A percentile compares a stretch with the other conserved stretches of the same genome.
phyloP scores from a whole-genome alignment of 2,113 vertebrate species.

The Myotis brandtii region DNA sequence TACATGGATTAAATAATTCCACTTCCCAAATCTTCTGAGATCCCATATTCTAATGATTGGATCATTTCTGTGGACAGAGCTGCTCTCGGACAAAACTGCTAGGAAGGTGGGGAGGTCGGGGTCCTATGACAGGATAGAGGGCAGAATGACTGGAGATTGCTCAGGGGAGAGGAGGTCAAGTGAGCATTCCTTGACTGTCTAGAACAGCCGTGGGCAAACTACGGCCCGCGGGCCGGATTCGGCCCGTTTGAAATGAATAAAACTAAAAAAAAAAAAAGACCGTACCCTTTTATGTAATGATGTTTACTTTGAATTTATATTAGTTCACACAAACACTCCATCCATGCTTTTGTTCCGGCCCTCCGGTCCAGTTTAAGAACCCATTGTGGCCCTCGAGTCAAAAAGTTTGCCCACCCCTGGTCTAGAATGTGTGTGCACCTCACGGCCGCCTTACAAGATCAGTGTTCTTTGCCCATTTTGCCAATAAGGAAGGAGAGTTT shows the following conservation, averaged over 20 bases:
- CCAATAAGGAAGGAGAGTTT: not conserved
- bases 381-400: no score
- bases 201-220: no score
- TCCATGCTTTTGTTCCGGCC: no score
- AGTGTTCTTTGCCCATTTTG: not conserved
- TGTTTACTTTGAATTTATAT: no score
- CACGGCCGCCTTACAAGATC: not conserved
- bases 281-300: no score
- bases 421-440: not conserved
- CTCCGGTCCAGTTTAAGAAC: no score
- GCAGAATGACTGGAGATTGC: not conserved
- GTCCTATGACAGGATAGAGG: no score
- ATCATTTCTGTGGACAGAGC: not conserved
- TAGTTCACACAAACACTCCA: no score
- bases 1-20: not conserved
- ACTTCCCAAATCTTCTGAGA: not conserved
- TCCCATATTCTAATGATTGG: not conserved
- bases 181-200: not conserved
- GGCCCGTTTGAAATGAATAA: no score
- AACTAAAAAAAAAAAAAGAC: no score
- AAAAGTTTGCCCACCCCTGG: no score
- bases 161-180: not conserved
- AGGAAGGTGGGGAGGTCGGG: not conserved
- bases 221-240: no score
- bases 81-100: not conserved